A percentile compares a stretch with the other conserved stretches of the same genome.
Evolutionary conservation across 2,888 invertebrate genomes (phyloP).

Genomic region (Limenitis camilla): DNA sequence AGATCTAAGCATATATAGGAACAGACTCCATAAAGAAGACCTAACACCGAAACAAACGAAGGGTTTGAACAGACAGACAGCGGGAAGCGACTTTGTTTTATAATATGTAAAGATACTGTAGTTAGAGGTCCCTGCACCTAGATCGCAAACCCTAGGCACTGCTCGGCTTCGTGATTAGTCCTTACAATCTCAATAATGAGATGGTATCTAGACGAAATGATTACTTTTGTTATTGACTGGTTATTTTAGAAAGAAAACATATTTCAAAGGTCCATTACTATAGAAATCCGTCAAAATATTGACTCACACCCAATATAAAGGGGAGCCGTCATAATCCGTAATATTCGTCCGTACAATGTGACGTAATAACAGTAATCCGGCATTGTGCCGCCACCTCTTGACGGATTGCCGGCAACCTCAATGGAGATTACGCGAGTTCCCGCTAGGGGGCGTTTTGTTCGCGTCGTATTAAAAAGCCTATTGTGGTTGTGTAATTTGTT

Average conservation of each 20-base stretch:
- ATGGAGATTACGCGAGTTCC: conserved; percentile 53
- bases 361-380: conserved; percentile 71
- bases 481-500: conserved; percentile 63
- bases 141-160: no score
- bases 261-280: neutral
- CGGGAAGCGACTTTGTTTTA: no score
- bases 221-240: no score
- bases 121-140: no score
- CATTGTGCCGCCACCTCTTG: conserved; percentile 72
- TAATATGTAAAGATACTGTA: no score
- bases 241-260: neutral
- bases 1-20: no score
- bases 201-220: no score
- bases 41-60: no score
- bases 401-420: conserved; percentile 63
- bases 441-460: conserved; percentile 63
- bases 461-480: conserved; percentile 52
- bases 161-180: no score
- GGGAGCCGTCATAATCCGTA: conserved; percentile 68
- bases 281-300: conserved; percentile 6
- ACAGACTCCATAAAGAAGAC: no score
- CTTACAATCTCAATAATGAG: no score
- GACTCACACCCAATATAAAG: conserved; percentile 32
- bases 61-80: no score
- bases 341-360: conserved; percentile 72